A percentile compares a stretch with the other conserved stretches of the same genome.
These are phyloP conservation scores for Leuciscus idus DNA, from an alignment of 2,113 vertebrate species.

Conservation along the genomic window DNA sequence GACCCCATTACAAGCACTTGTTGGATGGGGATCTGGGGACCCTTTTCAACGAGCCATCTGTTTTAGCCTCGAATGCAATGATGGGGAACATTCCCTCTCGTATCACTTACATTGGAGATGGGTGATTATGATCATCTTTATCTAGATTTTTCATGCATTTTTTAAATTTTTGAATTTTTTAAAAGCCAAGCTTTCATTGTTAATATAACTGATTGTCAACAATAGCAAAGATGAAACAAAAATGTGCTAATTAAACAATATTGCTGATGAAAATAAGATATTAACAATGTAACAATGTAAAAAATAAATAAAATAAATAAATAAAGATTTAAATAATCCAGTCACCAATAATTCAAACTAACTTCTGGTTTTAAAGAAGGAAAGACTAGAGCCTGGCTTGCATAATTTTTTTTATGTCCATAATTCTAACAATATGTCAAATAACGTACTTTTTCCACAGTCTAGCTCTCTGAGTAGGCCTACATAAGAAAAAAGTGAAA, in stretches of 20 bases:
- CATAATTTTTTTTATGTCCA: neutral
- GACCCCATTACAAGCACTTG: constrained; percentile 53
- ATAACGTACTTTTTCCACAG: neutral
- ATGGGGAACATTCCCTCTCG: neutral
- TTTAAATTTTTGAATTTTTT: neutral
- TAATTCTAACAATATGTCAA: no score
- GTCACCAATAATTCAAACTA: neutral
- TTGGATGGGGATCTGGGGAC: constrained; percentile 45
- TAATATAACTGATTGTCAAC: neutral
- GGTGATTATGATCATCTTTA: neutral
- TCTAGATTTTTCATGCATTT: neutral
- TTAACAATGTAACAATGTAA: neutral
- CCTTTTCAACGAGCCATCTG: constrained; percentile 56
- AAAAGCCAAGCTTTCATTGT: neutral
- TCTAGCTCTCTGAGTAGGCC: neutral
- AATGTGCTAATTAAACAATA: neutral
- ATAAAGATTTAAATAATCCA: neutral
- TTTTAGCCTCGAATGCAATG: constrained; percentile 45
- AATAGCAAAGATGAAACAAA: neutral
- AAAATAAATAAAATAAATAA: fast-evolving
- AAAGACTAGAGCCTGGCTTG: neutral
- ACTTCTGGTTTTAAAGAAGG: neutral
- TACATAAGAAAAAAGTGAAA: neutral
- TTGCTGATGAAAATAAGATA: neutral
- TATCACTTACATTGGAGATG: neutral